These are phyloP conservation scores for Drosophila melanosoma DNA, from an alignment of 2,888 invertebrate species.

Conservation along the genomic window DNA sequence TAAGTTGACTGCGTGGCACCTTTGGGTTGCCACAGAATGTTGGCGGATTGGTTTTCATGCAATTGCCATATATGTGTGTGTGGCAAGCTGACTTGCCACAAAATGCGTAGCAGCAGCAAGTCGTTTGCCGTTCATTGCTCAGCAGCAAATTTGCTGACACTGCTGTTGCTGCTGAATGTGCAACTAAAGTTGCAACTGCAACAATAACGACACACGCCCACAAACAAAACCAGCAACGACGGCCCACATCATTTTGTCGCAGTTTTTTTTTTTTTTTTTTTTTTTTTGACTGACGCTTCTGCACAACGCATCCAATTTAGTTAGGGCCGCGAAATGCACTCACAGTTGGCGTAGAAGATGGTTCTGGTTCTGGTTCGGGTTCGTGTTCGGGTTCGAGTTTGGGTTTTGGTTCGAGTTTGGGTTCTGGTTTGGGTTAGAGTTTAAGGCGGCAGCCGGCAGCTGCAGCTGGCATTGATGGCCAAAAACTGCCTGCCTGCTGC, in stretches of 20 bases:
- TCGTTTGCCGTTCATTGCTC: conserved; percentile 67
- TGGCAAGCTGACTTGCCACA: conserved; percentile 68
- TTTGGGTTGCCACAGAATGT: conserved; percentile 56
- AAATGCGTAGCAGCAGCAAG: conserved; percentile 53
- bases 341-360: conserved; percentile 12
- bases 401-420: conserved; percentile 6
- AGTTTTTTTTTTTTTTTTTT: conserved; percentile 10
- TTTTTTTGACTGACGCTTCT: conserved; percentile 67
- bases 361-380: conserved; percentile 14
- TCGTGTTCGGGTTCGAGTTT: conserved; percentile 1
- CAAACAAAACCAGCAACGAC: conserved; percentile 37
- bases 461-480: conserved; percentile 50
- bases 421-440: background rate
- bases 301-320: conserved; percentile 41
- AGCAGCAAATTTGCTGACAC: conserved; percentile 50
- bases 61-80: conserved; percentile 30
- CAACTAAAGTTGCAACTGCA: conserved; percentile 74
- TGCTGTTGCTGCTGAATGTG: conserved; percentile 70
- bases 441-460: conserved; percentile 7
- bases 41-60: conserved; percentile 51
- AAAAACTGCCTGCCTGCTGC: conserved; percentile 51
- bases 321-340: conserved; percentile 10
- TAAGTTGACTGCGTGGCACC: conserved; percentile 57
- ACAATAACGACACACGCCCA: conserved; percentile 42
- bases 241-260: conserved; percentile 76